Evolutionary conservation across 1,140 invertebrate genomes (phyloP).

Genomic region (Drosophila rhopaloa): DNA sequence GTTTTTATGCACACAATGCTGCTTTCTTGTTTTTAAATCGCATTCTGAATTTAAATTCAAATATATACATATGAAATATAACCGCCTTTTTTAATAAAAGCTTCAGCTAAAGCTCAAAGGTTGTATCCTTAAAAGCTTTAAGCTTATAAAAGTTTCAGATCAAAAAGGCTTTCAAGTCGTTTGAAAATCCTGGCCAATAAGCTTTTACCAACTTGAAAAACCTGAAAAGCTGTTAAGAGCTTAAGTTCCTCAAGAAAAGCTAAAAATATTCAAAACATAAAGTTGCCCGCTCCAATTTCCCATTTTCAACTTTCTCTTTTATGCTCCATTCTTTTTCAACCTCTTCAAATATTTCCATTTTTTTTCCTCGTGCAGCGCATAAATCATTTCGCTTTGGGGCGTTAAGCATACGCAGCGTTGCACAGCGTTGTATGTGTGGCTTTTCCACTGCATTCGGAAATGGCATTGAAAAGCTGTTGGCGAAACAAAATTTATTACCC

Average conservation of each 20-base stretch:
- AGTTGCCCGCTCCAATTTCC: constrained; percentile 4
- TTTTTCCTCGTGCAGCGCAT: constrained; percentile 22
- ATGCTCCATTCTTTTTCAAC: background rate
- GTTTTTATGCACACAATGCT: too few species aligned
- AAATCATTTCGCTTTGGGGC: constrained; percentile 43
- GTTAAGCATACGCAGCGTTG: constrained; percentile 61
- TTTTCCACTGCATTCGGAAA: constrained; percentile 21
- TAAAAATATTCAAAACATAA: background rate
- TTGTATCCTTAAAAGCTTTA: background rate
- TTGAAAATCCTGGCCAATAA: background rate
- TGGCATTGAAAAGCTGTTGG: constrained; percentile 35
- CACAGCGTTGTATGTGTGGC: constrained; percentile 12
- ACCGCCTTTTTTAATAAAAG: background rate
- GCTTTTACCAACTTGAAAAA: background rate
- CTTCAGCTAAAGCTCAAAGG: background rate
- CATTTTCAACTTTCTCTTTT: background rate
- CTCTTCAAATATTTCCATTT: too few species aligned
- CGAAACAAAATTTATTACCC: constrained; percentile 22
- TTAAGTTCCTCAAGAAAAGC: constrained; percentile 10
- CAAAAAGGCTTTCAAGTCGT: background rate
- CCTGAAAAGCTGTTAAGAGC: background rate
- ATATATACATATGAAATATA: background rate
- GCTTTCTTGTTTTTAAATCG: too few species aligned
- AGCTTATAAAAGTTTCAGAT: background rate
- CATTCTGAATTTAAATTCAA: background rate